These are phyloP conservation scores for Cosmopolites sordidus DNA, from an alignment of 2,888 invertebrate genomes.

Conservation along the genomic window DNA sequence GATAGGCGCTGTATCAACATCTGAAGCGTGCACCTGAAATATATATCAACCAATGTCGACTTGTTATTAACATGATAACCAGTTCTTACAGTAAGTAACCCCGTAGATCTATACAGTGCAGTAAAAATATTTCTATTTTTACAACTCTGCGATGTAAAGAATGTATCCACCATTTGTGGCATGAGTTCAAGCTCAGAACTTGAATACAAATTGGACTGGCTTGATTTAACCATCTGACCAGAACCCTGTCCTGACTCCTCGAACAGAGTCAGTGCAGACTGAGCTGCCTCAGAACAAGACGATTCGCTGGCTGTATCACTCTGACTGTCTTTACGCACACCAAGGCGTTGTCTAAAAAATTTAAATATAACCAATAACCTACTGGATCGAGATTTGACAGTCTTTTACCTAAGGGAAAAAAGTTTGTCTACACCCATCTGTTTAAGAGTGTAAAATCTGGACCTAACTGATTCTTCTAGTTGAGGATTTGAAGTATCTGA, in stretches of 20 bases:
- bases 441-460: slow-evolving; percentile 60
- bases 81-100: slow-evolving; percentile 52
- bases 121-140: slow-evolving; percentile 57
- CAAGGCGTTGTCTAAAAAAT: slow-evolving; percentile 18
- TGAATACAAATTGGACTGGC: slow-evolving; percentile 22
- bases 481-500: slow-evolving; percentile 40
- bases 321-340: slow-evolving; percentile 40
- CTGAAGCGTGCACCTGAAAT: slow-evolving; percentile 61
- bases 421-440: slow-evolving; percentile 67
- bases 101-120: slow-evolving; percentile 55
- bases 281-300: slow-evolving; percentile 8
- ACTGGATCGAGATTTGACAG: background rate
- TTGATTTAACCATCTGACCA: background rate
- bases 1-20: slow-evolving; percentile 61
- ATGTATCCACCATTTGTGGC: slow-evolving; percentile 51
- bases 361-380: background rate
- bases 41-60: background rate
- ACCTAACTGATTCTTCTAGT: slow-evolving; percentile 46
- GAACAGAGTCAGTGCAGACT: slow-evolving; percentile 1
- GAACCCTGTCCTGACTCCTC: slow-evolving; percentile 1
- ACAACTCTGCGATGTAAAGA: slow-evolving; percentile 56
- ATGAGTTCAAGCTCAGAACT: slow-evolving; percentile 44
- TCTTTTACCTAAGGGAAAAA: slow-evolving; percentile 18
- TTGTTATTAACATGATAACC: no score
- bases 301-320: slow-evolving; percentile 45